Evolutionary conservation across 30 jellyfish, hydroid and myxozoan species (phyloP), one percentile per base, ranked within the genome.

Genomic region (Hydra vulgaris): DNA sequence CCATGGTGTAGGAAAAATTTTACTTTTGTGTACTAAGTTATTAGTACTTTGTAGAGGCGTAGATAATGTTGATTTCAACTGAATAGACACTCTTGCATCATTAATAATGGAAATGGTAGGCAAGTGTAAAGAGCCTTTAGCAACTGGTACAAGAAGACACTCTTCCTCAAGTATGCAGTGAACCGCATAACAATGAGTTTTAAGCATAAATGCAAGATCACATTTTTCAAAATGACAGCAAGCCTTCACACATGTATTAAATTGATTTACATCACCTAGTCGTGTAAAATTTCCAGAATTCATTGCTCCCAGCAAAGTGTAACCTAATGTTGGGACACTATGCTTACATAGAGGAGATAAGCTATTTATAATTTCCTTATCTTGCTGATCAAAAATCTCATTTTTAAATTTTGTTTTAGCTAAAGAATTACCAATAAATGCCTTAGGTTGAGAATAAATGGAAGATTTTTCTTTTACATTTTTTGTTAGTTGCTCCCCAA

Each of bases 181-280:
- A 21, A 88, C 86, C 17, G 84, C 70, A 72, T 81, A 83, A 84
- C 96, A 88, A 27, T 76, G 90, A 8, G 66, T 21, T 53, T 88
- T 73, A 7, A 88, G 82, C 26, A 82, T 75, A 26, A 88, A 66
- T 1, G 96, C 96, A 18, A 88, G 84, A 40, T 88, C 91, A 80
- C 96, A 88, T 5, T 27, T 17, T 54, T 53, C 71, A 66, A 70
- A 52, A 21, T 75, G 52, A 53, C 96, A 88, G 79, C 96, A 88
- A 18, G 23, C 27, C 25, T 27, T 67, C 18, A 82, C 54, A 74
- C 96, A 88, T 0, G 61, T 87, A 1, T 20, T 25, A 25, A 83
- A 53, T 18, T 66, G 23, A 0, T 55, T 71, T 18, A 88, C 88
- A 22, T 86, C 22, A n/a, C 96, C 94, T 0, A 82, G 87, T 25